These are phyloP conservation scores for Cylloceria caligata DNA, from an alignment of 2,888 invertebrate species.

Conservation along the genomic window DNA sequence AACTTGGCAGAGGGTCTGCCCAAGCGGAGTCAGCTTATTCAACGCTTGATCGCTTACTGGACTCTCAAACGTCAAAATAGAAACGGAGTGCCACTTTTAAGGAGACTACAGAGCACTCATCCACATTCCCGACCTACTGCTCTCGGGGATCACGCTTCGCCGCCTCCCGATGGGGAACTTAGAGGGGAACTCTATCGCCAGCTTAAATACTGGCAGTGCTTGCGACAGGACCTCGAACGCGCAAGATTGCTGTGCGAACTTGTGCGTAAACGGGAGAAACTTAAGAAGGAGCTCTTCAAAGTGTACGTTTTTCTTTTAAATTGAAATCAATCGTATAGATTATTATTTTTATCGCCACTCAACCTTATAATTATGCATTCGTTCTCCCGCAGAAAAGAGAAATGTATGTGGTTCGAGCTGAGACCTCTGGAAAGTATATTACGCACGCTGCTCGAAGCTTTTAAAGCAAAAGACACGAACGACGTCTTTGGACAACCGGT, in stretches of 20 bases:
- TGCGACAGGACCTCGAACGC: conserved; percentile 97
- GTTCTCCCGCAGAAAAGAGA: conserved; percentile 87
- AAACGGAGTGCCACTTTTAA: conserved; percentile 97
- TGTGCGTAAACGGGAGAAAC: conserved; percentile 97
- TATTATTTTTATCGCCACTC: not conserved
- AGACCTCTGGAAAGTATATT: conserved; percentile 93
- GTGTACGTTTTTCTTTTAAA: conserved; percentile 85
- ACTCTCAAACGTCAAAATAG: conserved; percentile 97
- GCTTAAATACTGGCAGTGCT: conserved; percentile 96
- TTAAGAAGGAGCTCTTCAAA: conserved; percentile 94
- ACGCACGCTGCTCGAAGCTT: conserved; percentile 90
- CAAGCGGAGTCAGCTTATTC: conserved; percentile 94
- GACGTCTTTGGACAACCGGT: conserved; percentile 98
- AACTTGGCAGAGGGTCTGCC: conserved; percentile 86
- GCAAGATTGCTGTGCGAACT: conserved; percentile 96
- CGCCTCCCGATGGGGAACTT: conserved; percentile 81
- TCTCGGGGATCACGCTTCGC: conserved; percentile 77
- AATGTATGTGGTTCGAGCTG: conserved; percentile 92
- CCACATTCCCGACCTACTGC: conserved; percentile 81
- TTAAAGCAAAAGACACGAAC: conserved; percentile 92
- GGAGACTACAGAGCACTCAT: conserved; percentile 90
- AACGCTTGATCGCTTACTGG: conserved; percentile 97
- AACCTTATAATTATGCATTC: not conserved
- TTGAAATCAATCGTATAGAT: not conserved
- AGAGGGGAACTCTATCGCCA: conserved; percentile 92